A percentile compares a stretch with the other conserved stretches of the same genome.
Evolutionary conservation across 2,113 vertebrate species (phyloP).

Genomic region (Baryphthengus martii): DNA sequence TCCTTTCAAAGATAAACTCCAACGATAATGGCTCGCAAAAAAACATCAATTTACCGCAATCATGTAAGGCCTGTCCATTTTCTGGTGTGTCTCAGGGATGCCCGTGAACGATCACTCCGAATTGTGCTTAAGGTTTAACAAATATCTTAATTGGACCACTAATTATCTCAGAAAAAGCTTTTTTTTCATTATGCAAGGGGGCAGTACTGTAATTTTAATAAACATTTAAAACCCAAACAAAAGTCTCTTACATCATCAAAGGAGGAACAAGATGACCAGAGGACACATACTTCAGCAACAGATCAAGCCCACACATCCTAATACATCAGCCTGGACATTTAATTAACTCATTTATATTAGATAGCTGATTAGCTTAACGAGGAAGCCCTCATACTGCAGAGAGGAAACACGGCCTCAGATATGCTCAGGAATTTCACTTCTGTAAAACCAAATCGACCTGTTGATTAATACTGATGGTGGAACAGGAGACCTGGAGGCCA

Average conservation of each 20-base stretch:
- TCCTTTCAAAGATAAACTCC: not conserved
- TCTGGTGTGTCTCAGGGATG: not conserved
- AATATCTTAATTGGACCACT: constrained; percentile 53
- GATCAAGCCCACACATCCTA: not conserved
- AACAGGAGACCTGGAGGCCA: not conserved
- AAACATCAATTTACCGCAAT: not conserved
- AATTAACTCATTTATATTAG: constrained; percentile 49
- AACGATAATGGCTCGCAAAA: not conserved
- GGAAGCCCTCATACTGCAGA: not conserved
- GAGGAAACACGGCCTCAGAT: not conserved
- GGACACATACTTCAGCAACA: not conserved
- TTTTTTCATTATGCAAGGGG: not conserved
- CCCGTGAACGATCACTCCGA: not conserved
- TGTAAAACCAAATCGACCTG: rapidly evolving
- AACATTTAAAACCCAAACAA: not conserved
- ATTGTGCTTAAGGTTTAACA: constrained; percentile 41
- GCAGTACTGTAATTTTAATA: not conserved
- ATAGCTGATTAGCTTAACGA: not conserved
- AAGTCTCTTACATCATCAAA: constrained; percentile 22
- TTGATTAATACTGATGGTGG: not conserved
- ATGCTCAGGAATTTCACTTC: not conserved
- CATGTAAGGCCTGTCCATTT: not conserved
- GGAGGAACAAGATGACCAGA: constrained; percentile 17
- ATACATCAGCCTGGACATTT: not conserved
- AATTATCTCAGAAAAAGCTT: constrained; percentile 3